Evolutionary conservation across 2,888 invertebrate genomes (phyloP).

Genomic region (Conops quadrifasciatus): DNA sequence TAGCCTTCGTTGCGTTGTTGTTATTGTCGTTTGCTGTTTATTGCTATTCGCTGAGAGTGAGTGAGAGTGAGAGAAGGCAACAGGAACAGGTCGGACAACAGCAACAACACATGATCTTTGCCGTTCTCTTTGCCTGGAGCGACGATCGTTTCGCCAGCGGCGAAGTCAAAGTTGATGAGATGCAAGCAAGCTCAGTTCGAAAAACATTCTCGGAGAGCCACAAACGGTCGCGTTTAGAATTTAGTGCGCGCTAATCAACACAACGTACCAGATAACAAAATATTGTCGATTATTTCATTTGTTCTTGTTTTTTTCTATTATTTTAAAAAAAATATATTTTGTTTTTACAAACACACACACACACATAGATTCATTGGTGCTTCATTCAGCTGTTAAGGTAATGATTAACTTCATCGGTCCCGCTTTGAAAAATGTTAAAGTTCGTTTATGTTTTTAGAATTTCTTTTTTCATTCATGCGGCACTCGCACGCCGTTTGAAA

Average conservation of each 20-base stretch:
- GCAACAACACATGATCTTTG: background rate
- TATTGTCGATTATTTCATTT: background rate
- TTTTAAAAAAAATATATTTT: too few species aligned
- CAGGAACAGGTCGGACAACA: constrained; percentile 7
- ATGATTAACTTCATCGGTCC: too few species aligned
- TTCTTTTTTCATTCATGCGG: too few species aligned
- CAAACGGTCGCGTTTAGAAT: background rate
- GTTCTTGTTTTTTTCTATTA: too few species aligned
- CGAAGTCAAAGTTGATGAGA: constrained; percentile 13
- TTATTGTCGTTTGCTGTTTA: background rate
- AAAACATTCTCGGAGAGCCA: constrained; percentile 13
- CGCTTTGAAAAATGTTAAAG: too few species aligned
- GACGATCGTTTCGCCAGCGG: background rate
- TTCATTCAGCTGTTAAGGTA: too few species aligned
- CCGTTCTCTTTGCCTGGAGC: background rate
- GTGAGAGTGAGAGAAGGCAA: constrained; percentile 23
- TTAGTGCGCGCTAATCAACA: background rate
- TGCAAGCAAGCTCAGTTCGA: constrained; percentile 21
- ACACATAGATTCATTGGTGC: too few species aligned
- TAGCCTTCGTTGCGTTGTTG: background rate
- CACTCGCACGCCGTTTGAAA: too few species aligned
- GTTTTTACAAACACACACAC: too few species aligned
- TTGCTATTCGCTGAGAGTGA: background rate
- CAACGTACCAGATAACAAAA: background rate
- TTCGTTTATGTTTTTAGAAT: too few species aligned